Evolutionary conservation across 2,888 invertebrate species (phyloP).

Genomic region (Sphaerophoria rueppellii): DNA sequence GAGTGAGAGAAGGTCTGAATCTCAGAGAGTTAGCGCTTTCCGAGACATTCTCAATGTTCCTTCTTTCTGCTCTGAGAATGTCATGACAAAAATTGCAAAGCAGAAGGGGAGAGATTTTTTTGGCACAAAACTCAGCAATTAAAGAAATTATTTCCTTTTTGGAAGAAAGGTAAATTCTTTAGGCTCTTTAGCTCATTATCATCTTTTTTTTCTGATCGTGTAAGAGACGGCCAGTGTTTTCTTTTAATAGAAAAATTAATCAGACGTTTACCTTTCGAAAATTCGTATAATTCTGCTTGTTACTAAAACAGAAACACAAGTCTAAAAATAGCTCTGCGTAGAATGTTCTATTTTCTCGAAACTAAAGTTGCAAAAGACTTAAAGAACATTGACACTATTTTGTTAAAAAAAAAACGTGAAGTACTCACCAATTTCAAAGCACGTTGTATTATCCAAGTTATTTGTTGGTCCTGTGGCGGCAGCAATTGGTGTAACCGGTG

Average conservation of each 20-base stretch:
- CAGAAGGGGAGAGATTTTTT: background rate
- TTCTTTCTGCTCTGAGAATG: too few relatives aligned
- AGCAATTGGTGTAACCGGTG: constrained; percentile 66
- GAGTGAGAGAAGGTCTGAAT: background rate
- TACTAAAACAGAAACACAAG: constrained; percentile 5
- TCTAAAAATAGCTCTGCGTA: constrained; percentile 60
- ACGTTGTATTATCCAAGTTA: constrained; percentile 71
- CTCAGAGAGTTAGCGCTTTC: too few relatives aligned
- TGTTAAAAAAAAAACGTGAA: too few relatives aligned
- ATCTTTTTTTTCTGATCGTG: background rate
- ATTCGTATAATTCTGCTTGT: constrained; percentile 4
- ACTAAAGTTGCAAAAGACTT: background rate
- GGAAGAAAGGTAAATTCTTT: background rate
- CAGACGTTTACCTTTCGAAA: constrained; percentile 49
- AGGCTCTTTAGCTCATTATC: background rate
- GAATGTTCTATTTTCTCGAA: constrained; percentile 54
- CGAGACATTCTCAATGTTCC: background rate
- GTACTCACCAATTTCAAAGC: constrained; percentile 76
- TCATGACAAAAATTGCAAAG: too few relatives aligned
- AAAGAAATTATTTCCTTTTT: background rate
- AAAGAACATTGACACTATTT: background rate
- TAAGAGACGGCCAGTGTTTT: background rate
- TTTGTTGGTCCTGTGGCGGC: constrained; percentile 57
- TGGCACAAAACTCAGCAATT: background rate
- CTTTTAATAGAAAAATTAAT: constrained; percentile 64